Evolutionary conservation across 30 jellyfish, hydroid and myxozoan genomes (phyloP).

Genomic region (Chrysaora quinquecirrha): DNA sequence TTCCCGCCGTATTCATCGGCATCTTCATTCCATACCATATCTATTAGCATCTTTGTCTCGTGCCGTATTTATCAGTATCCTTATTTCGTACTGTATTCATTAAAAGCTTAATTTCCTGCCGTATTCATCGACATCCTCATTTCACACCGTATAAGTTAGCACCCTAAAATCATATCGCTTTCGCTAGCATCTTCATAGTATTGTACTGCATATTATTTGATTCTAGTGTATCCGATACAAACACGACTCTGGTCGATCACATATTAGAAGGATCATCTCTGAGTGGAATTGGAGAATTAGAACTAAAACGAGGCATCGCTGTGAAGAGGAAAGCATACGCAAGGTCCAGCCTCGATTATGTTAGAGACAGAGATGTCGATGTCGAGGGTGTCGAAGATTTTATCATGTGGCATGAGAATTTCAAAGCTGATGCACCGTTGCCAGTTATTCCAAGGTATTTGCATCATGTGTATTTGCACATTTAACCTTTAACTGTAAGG

Average conservation of each 20-base stretch:
- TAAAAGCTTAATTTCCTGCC: too few species aligned
- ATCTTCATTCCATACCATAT: too few species aligned
- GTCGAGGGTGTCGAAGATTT: conserved; percentile 98
- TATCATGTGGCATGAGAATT: conserved; percentile 94
- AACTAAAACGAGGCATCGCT: conserved; percentile 28
- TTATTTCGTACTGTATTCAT: too few species aligned
- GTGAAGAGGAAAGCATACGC: conserved; percentile 23
- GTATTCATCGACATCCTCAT: too few species aligned
- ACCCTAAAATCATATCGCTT: too few species aligned
- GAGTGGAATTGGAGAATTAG: conserved; percentile 49
- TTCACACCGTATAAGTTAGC: too few species aligned
- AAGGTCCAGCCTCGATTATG: conserved; percentile 76
- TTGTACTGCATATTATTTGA: too few species aligned
- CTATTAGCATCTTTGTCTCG: too few species aligned
- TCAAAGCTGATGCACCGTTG: conserved; percentile 72
- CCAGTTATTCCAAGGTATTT: conserved; percentile 92
- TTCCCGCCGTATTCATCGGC: too few species aligned
- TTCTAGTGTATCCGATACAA: conserved; percentile 44
- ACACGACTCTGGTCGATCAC: conserved; percentile 29
- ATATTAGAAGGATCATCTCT: conserved; percentile 62
- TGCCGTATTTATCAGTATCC: too few species aligned
- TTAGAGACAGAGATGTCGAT: conserved; percentile 91
- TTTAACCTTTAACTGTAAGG: too few species aligned
- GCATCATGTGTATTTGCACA: background rate
- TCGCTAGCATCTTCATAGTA: too few species aligned